These are phyloP conservation scores for Amphibalanus amphitrite DNA, from an alignment of 1,140 invertebrate genomes.

Conservation along the genomic window DNA sequence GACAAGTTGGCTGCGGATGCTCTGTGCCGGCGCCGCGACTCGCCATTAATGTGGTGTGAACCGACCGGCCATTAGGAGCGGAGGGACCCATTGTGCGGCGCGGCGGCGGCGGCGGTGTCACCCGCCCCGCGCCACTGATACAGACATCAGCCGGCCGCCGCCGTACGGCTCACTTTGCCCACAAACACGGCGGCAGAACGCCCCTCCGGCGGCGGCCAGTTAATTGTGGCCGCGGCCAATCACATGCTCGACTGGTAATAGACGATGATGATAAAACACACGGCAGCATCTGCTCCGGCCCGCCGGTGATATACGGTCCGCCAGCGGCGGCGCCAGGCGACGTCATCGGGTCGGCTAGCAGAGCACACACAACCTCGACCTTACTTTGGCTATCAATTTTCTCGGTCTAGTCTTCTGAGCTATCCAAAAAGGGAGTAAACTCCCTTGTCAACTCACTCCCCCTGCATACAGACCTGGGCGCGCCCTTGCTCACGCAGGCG, in stretches of 20 bases:
- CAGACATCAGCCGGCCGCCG: not conserved
- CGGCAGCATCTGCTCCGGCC: not conserved
- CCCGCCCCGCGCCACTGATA: not conserved
- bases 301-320: not conserved
- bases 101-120: too few relatives aligned
- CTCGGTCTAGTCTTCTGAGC: too few relatives aligned
- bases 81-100: not conserved
- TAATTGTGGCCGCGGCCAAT: not conserved
- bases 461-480: not conserved
- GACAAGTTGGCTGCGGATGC: not conserved
- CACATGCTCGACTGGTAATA: conserved; percentile 1
- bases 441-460: too few relatives aligned
- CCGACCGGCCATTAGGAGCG: not conserved
- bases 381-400: too few relatives aligned
- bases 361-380: too few relatives aligned
- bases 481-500: not conserved
- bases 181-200: not conserved
- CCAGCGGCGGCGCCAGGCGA: not conserved
- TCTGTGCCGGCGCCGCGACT: not conserved
- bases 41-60: not conserved
- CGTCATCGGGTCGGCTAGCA: not conserved
- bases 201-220: not conserved
- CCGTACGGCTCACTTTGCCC: not conserved
- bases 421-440: too few relatives aligned
- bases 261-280: not conserved